Percentiles rank a stretch among this genome's conserved stretches.
phyloP scores from a whole-genome alignment of 2,797 vertebrate genomes.

The Onychomys torridus region DNA sequence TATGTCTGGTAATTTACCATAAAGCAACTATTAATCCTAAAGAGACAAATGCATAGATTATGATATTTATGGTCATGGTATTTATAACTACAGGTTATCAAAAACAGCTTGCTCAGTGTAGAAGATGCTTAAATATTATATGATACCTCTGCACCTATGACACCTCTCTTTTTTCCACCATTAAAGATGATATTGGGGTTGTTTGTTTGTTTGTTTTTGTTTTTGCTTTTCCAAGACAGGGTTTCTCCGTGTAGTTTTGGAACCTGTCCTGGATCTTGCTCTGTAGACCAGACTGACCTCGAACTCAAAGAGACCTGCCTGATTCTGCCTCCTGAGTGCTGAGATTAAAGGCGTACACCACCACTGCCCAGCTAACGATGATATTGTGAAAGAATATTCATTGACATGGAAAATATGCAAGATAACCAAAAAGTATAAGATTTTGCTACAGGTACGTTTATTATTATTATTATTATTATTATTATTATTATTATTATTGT shows the following conservation, averaged over 20 bases:
- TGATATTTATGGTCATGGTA: neutral
- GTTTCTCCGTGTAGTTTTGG: too few relatives aligned
- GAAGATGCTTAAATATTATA: neutral
- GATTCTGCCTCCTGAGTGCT: too few relatives aligned
- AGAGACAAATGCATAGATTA: neutral
- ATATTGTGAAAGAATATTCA: neutral
- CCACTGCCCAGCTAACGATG: neutral
- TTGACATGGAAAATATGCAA: neutral
- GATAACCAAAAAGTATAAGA: neutral
- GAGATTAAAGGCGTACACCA: too few relatives aligned
- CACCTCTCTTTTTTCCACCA: neutral
- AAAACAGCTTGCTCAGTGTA: neutral
- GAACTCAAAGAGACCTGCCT: too few relatives aligned
- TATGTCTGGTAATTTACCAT: neutral
- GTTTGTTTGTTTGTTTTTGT: too few relatives aligned
- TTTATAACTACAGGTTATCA: neutral
- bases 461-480: neutral
- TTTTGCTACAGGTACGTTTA: neutral
- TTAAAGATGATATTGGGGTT: neutral
- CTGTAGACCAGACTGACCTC: too few relatives aligned
- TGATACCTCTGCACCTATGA: neutral
- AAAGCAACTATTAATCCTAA: slow-evolving; percentile 16
- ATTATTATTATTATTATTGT: neutral
- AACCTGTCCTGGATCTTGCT: too few relatives aligned
- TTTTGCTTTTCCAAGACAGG: too few relatives aligned